Conservation (phyloP, 64 coral and sea anemone genomes). For the Pocillopora verrucosa region DNA sequence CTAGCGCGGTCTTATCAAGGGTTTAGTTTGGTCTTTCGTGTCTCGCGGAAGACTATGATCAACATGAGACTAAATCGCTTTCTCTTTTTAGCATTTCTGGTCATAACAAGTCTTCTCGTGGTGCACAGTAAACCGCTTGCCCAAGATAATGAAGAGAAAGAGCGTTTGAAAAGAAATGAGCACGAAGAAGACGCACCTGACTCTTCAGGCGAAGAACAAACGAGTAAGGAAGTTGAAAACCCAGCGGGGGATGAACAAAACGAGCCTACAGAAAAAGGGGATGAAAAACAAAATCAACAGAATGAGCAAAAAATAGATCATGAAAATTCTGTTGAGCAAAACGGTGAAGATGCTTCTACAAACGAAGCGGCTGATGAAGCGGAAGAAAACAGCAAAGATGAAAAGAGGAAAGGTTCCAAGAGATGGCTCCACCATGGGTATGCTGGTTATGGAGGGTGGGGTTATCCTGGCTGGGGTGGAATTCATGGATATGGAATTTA, state of each 20-base stretch:
- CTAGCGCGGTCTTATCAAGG: slow-evolving; percentile 29
- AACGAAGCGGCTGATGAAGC: slow-evolving; percentile 19
- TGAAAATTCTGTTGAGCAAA: slow-evolving; percentile 10
- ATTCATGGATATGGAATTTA: slow-evolving; percentile 34
- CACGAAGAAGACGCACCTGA: slow-evolving; percentile 45
- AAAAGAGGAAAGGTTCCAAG: slow-evolving; percentile 22
- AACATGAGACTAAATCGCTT: slow-evolving; percentile 67
- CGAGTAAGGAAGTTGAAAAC: slow-evolving; percentile 52
- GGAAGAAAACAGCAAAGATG: slow-evolving; percentile 9
- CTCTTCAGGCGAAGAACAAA: slow-evolving; percentile 33
- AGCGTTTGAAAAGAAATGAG: slow-evolving; percentile 45
- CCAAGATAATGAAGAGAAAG: slow-evolving; percentile 63
- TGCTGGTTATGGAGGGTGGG: slow-evolving; percentile 57
- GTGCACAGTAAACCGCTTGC: slow-evolving; percentile 65
- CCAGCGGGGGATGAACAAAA: slow-evolving; percentile 41
- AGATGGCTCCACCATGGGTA: slow-evolving; percentile 46
- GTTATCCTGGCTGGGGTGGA: slow-evolving; percentile 57
- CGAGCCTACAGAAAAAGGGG: slow-evolving; percentile 8
- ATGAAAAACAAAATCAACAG: not conserved
- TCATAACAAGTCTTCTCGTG: slow-evolving; percentile 33
- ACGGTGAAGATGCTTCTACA: not conserved
- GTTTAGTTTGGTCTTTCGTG: slow-evolving; percentile 61
- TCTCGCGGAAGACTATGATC: slow-evolving; percentile 65
- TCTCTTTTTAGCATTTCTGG: slow-evolving; percentile 50
- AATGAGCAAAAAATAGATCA: slow-evolving; percentile 10